Base-by-base conservation (phyloP, 2,888 invertebrate species). In the Odontocolon sp. region DNA sequence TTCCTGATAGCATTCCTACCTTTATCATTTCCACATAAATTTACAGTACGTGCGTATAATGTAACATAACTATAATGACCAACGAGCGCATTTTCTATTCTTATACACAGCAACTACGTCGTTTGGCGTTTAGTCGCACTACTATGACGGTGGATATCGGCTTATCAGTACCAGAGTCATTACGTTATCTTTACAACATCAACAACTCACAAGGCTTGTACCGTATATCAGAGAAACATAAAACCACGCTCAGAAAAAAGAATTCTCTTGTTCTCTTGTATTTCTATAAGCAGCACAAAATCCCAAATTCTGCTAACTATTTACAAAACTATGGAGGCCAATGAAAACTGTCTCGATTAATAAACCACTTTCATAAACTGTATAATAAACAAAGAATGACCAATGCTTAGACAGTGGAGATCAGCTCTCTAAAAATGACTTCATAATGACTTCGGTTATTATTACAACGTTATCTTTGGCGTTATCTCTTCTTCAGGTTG, bases 111-210 rank as follows among this genome's bases (percentile, higher is more conserved):
- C n/a, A n/a, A n/a, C n/a, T n/a, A n/a, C n/a, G n/a, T n/a, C n/a
- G n/a, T n/a, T n/a, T n/a, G n/a, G n/a, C 11, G 11, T 11, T 21
- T 9, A 23, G 6, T n/a, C 28, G 21, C 18, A 11, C 42, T 14
- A 33, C 42, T 45, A 28, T 56, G 52, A 28, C 40, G 38, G 28
- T 52, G 40, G 33, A 4, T 33, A 21, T 8, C 63, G 40, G n/a
- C 28, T 66, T 66, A 66, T 66, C 61, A 45, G 38, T 33, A 23
- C 36, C 23, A 8, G 36, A 4, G 18, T 63, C 40, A 8, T 38
- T 14, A 1, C 5, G 33, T 54, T 66, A 42, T 54, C 66, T 66
- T 28, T 28, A 40, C 28, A 28, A 40, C 42, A 66, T 66, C 66
- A 28, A n/a, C 42, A 42, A 31, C 16, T n/a, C 31, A 26, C 16